Evolutionary conservation across 2,113 vertebrate species (phyloP).

Genomic region (Crotalus tigris): DNA sequence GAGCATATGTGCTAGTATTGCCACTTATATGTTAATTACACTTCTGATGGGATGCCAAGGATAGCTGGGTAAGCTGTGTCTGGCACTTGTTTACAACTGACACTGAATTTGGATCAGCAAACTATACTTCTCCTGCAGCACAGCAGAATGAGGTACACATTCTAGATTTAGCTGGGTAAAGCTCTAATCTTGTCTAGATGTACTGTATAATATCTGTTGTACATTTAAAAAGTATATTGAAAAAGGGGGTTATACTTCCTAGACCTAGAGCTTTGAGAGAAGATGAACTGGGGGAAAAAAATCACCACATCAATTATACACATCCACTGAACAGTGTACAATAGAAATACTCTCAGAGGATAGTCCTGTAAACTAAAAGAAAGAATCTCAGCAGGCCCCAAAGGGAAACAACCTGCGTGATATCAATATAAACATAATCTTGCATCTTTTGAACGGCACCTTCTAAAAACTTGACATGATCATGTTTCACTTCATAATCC

Average conservation of each 20-base stretch:
- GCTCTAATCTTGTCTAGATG: not conserved
- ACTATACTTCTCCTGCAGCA: slow-evolving; percentile 12
- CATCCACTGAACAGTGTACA: not conserved
- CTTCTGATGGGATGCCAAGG: slow-evolving; percentile 25
- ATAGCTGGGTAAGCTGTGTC: slow-evolving; percentile 22
- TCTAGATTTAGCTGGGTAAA: not conserved
- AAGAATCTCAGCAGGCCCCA: not conserved
- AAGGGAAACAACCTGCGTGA: not conserved
- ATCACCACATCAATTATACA: not conserved
- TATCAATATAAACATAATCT: not conserved
- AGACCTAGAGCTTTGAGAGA: not conserved
- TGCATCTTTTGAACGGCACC: not conserved
- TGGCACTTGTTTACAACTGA: not conserved
- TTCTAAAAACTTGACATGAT: not conserved
- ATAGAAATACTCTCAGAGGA: not conserved
- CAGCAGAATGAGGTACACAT: not conserved
- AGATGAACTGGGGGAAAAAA: not conserved
- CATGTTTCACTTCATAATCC: not conserved
- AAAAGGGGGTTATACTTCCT: not conserved
- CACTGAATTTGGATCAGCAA: slow-evolving; percentile 5
- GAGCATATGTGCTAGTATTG: slow-evolving; percentile 9
- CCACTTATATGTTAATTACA: slow-evolving; percentile 37
- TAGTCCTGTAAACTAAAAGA: not conserved
- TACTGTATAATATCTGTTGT: not conserved
- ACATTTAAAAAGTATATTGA: not conserved